These are phyloP conservation scores for Procavia capensis DNA, from an alignment of 2,113 vertebrate species.

Conservation along the genomic window DNA sequence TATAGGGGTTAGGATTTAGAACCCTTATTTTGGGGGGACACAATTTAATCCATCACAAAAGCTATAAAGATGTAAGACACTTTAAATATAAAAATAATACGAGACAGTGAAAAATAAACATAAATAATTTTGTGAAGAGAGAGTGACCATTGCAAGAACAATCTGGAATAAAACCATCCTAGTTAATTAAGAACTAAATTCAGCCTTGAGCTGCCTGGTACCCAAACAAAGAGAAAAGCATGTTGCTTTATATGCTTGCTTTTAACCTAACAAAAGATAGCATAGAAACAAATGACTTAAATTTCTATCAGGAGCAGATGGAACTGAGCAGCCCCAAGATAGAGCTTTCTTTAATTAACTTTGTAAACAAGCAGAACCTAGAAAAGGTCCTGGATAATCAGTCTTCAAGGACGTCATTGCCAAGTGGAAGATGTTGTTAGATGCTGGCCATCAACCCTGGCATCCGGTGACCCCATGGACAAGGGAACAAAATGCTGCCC, in stretches of 20 bases:
- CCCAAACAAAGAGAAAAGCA: not conserved
- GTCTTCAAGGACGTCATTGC: no score
- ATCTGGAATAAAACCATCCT: not conserved
- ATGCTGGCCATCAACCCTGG: no score
- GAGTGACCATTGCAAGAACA: not conserved
- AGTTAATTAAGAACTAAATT: constrained; percentile 29
- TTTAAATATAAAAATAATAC: not conserved
- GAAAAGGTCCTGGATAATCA: no score
- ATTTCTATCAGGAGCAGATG: not conserved
- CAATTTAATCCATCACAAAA: not conserved
- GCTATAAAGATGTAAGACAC: not conserved
- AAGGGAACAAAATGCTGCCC: no score
- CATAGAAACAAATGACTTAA: not conserved
- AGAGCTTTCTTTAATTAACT: no score
- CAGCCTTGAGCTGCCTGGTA: not conserved
- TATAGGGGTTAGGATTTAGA: not conserved
- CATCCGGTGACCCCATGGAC: no score
- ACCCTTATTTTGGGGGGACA: not conserved
- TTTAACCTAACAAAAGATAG: constrained; percentile 22
- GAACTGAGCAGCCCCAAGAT: not conserved
- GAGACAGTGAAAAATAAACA: not conserved
- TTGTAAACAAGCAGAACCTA: no score
- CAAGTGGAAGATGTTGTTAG: no score
- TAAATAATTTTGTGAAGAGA: not conserved
- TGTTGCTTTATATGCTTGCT: not conserved